phyloP scores from a whole-genome alignment of 2,888 invertebrate species.

The Rotaria sp. region DNA sequence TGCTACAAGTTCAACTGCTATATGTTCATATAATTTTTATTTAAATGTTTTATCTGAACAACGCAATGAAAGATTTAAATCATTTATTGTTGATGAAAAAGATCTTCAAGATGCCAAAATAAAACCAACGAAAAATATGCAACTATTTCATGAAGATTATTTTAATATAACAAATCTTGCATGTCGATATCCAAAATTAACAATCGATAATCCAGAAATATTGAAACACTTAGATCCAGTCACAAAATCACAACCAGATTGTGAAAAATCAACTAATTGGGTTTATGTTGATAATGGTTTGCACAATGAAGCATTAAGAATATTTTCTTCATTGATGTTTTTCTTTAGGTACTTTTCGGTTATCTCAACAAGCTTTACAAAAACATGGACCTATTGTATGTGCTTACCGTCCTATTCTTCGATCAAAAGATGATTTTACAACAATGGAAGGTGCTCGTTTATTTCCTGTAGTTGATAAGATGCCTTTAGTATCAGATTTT shows the following conservation, averaged over 20 bases:
- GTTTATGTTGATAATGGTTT: slow-evolving; percentile 66
- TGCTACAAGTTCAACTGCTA: background rate
- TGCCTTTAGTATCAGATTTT: slow-evolving; percentile 47
- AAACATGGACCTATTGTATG: slow-evolving; percentile 57
- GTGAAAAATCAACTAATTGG: slow-evolving; percentile 62
- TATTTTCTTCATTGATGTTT: background rate
- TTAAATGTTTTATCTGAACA: background rate
- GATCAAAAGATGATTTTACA: slow-evolving; percentile 44
- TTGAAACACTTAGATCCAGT: background rate
- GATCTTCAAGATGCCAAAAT: background rate
- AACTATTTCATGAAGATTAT: background rate
- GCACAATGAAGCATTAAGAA: background rate
- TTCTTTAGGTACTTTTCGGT: slow-evolving; percentile 57
- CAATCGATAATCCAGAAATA: background rate
- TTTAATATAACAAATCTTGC: slow-evolving; percentile 18
- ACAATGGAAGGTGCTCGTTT: slow-evolving; percentile 44
- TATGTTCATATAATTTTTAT: slow-evolving; percentile 4
- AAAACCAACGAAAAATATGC: background rate
- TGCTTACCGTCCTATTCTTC: slow-evolving; percentile 59
- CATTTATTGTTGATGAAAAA: background rate
- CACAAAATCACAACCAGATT: background rate
- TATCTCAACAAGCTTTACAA: slow-evolving; percentile 58
- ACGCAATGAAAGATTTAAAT: background rate
- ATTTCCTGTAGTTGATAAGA: slow-evolving; percentile 44
- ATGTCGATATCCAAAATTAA: background rate